Evolutionary conservation across 2,113 vertebrate species (phyloP).

Genomic region (Grallaria varia): DNA sequence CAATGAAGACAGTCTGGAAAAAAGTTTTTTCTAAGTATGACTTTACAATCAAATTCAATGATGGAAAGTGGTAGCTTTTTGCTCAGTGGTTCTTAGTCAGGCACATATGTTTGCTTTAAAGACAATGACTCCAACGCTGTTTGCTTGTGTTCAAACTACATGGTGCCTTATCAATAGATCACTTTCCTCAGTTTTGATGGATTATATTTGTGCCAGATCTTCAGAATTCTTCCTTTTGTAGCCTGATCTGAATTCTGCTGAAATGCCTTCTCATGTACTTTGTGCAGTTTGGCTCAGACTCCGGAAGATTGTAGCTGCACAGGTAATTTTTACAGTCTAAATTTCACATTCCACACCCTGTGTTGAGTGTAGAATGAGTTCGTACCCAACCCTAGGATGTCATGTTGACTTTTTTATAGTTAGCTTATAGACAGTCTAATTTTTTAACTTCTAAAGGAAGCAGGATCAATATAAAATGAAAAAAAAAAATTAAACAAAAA

Average conservation of each 20-base stretch:
- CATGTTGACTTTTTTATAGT: background rate
- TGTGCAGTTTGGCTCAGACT: background rate
- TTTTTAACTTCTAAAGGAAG: background rate
- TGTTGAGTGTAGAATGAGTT: background rate
- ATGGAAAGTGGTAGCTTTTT: background rate
- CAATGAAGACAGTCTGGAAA: background rate
- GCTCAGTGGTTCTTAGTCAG: background rate
- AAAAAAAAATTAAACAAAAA: background rate
- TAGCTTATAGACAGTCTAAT: background rate
- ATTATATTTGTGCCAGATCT: background rate
- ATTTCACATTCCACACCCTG: background rate
- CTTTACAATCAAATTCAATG: background rate
- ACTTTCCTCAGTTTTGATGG: background rate
- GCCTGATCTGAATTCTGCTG: background rate
- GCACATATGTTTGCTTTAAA: background rate
- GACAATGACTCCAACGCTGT: background rate
- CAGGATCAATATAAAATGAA: background rate
- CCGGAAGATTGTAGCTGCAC: background rate
- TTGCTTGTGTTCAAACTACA: background rate
- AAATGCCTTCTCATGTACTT: background rate
- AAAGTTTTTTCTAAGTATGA: background rate
- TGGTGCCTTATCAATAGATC: background rate
- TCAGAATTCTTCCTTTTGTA: background rate
- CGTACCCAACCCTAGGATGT: background rate
- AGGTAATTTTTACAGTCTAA: background rate